Conservation (phyloP, 2,113 vertebrate species). For the Chionomys nivalis region DNA sequence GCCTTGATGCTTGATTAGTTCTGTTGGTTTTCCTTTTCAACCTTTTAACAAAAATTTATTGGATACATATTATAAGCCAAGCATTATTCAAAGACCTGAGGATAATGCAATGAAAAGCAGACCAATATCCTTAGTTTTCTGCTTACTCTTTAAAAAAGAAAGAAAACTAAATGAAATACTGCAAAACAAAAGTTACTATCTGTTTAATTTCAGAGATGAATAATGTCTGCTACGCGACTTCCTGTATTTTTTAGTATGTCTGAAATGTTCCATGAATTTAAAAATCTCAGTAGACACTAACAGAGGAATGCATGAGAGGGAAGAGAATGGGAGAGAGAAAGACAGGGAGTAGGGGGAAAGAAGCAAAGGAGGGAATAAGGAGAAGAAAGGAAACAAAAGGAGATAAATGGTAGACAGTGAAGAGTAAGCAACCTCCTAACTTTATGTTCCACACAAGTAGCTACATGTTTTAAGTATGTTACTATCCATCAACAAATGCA, state of each 20-base stretch:
- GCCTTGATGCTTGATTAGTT: neutral
- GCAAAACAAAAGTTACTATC: neutral
- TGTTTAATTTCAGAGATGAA: neutral
- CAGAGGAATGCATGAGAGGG: neutral
- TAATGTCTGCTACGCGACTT: neutral
- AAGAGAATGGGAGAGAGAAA: neutral
- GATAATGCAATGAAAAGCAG: neutral
- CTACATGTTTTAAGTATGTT: neutral
- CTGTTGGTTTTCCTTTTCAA: neutral
- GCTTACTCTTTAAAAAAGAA: neutral
- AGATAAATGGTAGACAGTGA: neutral
- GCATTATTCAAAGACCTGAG: neutral
- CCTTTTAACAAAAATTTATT: neutral
- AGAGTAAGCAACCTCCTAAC: neutral
- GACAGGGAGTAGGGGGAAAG: neutral
- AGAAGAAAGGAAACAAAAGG: neutral
- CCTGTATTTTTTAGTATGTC: neutral
- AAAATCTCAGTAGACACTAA: neutral
- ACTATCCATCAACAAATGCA: neutral
- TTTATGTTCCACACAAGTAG: neutral
- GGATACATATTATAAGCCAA: neutral
- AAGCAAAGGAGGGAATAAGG: neutral
- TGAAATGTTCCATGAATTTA: neutral
- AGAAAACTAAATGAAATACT: neutral
- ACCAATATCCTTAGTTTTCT: neutral